Conservation (phyloP, 2,797 vertebrate genomes). For the Craterocephalus amniculus region DNA sequence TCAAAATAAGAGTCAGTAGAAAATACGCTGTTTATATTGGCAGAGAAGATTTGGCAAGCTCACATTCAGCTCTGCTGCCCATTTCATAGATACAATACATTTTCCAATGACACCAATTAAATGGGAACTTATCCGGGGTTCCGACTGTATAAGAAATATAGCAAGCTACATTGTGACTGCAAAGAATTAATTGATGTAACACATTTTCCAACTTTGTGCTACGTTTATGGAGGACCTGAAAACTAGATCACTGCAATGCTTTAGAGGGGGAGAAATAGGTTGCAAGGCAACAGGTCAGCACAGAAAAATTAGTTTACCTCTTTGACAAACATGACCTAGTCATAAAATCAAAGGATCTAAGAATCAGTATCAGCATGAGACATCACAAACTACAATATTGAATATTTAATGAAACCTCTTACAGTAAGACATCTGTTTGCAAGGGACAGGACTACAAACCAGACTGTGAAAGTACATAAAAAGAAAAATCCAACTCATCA, state of each 20-base stretch:
- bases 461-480: too few species aligned
- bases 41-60: background rate
- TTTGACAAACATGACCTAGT: background rate
- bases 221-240: background rate
- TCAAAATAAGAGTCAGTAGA: too few species aligned
- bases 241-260: background rate
- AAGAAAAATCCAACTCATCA: too few species aligned
- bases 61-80: background rate
- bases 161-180: background rate
- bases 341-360: background rate
- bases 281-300: too few species aligned
- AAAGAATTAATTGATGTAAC: background rate
- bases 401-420: background rate
- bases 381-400: background rate
- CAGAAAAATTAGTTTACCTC: background rate
- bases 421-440: background rate
- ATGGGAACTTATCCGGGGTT: background rate
- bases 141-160: background rate
- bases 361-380: background rate
- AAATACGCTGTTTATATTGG: too few species aligned
- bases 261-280: background rate
- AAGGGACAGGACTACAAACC: background rate
- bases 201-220: background rate
- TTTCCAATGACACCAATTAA: too few species aligned
- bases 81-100: background rate